Percentiles rank a stretch among this genome's conserved stretches.
Conservation (phyloP, 1,140 invertebrate species). For the Ruditapes philippinarum region DNA sequence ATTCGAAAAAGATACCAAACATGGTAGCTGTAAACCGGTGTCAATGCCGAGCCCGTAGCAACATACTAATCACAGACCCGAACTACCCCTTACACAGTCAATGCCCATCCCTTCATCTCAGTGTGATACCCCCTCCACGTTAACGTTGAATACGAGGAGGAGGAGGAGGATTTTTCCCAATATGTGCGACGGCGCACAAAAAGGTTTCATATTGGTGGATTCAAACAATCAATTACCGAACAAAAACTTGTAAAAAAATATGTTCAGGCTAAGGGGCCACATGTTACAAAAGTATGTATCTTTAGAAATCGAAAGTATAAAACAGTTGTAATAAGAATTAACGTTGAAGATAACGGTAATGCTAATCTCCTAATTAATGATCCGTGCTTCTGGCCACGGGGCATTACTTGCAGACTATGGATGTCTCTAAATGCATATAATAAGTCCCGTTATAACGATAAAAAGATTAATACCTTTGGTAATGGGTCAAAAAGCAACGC, state of each 20-base stretch:
- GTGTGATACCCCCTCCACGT: no score
- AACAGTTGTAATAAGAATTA: background rate
- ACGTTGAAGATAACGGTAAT: slow-evolving; percentile 2
- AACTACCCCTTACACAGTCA: no score
- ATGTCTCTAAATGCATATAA: background rate
- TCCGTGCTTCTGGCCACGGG: background rate
- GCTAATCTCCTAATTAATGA: background rate
- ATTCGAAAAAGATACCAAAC: no score
- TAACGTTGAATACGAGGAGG: no score
- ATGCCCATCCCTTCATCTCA: no score
- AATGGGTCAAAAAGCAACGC: background rate
- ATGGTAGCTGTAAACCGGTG: no score
- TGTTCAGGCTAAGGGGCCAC: background rate
- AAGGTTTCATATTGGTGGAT: background rate
- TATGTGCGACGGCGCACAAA: background rate
- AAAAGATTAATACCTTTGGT: background rate
- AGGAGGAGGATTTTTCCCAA: background rate
- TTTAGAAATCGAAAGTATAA: background rate
- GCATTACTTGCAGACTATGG: background rate
- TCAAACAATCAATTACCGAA: background rate
- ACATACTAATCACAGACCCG: no score
- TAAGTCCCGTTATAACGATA: background rate
- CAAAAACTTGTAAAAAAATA: background rate
- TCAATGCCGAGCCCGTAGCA: no score
- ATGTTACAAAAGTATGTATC: background rate